Evolutionary conservation across 2,113 vertebrate genomes (phyloP).

Genomic region (Nibea coibor): DNA sequence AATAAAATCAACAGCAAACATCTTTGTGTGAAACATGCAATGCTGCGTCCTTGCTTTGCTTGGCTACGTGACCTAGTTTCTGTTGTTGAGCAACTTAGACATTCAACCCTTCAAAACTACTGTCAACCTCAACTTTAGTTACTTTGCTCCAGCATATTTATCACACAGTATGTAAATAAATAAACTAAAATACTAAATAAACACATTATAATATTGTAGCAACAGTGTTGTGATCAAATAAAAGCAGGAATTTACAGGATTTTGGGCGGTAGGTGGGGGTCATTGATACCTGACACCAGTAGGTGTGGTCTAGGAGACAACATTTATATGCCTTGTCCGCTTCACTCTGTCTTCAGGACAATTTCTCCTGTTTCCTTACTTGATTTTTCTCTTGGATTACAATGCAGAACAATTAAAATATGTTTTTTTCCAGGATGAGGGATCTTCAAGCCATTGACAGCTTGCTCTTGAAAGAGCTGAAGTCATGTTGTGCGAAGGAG

Average conservation of each 20-base stretch:
- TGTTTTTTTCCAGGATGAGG: slow-evolving; percentile 75
- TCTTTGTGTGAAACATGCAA: too few species aligned
- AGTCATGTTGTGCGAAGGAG: slow-evolving; percentile 89
- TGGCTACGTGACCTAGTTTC: slow-evolving; percentile 47
- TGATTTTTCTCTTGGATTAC: not conserved
- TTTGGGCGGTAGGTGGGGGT: not conserved
- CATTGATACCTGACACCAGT: slow-evolving; percentile 54
- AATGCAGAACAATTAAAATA: not conserved
- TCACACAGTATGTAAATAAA: not conserved
- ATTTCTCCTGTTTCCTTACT: not conserved
- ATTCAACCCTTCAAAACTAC: not conserved
- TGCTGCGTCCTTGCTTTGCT: not conserved
- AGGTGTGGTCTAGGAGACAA: slow-evolving; percentile 46
- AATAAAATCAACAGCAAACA: not conserved
- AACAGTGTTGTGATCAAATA: not conserved
- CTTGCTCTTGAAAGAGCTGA: slow-evolving; percentile 90
- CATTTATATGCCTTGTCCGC: slow-evolving; percentile 1
- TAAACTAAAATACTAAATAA: too few species aligned
- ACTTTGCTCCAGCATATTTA: not conserved
- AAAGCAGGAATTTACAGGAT: not conserved
- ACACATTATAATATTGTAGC: not conserved
- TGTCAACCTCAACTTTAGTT: not conserved
- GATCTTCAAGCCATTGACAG: slow-evolving; percentile 68
- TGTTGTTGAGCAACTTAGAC: not conserved
- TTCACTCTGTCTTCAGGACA: not conserved